Evolutionary conservation across 2,888 invertebrate species (phyloP), one percentile per base, ranked within the genome.

Genomic region (Monoplex corrugatus): DNA sequence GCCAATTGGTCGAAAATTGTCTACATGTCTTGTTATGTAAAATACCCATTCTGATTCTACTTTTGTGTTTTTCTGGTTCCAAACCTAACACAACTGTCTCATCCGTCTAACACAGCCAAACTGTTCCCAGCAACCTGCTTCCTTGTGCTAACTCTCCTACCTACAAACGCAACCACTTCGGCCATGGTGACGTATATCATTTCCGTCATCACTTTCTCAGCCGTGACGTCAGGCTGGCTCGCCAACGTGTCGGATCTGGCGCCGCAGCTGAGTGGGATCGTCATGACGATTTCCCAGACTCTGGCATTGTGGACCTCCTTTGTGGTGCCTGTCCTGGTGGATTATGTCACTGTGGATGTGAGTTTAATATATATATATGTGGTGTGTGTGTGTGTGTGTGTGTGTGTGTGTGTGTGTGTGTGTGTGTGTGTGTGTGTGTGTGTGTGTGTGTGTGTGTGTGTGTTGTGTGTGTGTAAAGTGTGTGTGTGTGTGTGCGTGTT

Each of bases 321-420:
- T 32, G 68, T 72, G 13, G 68, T 72, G 13, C 68, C 68, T n/a
- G n/a, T 72, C 2, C 32, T 72, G 23, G 28, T 72, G 3, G 32
- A 72, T 32, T 72, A 72, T 28, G 8, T 72, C 68, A 72, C 68
- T 10, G 68, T n/a, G 68, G n/a, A 72, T 1, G 68, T 72, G 13
- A 13, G 68, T 72, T 72, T 10, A 13, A n/a, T 68, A n/a, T 68
- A n/a, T 68, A n/a, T 68, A n/a, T 68, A n/a, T 68, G 63, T 68
- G 8, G 78, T 28, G 28, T 3, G 78, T 43, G 78, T 0, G 23
- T 19, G 78, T 40, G 43, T 78, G 40, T 43, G 28, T 78, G 78
- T 78, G 78, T 78, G 23, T 43, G 78, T 78, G 43, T 43, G 43
- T 78, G 78, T 78, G 78, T 78, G 78, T 68, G 68, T 23, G 68